Evolutionary conservation across 2,797 vertebrate genomes (phyloP), one percentile per base, ranked within the genome.

Genomic region (Sebastolobus altivelis): DNA sequence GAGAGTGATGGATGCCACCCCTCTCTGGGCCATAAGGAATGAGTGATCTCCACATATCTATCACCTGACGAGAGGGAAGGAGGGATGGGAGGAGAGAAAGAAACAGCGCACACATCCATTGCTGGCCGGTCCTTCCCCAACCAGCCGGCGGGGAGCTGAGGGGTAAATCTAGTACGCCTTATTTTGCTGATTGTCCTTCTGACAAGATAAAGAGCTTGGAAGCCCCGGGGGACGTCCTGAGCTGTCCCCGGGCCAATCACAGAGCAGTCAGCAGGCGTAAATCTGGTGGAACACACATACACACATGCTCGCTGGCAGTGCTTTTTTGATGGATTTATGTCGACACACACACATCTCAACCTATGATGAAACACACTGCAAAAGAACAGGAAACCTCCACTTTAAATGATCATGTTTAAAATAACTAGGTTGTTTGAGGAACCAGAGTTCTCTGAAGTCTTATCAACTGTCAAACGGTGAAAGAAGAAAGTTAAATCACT

Each of bases 11-110:
- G 92, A 96, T 95, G 89, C 82, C 86, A 80, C 74, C 88, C 84
- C 78, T 92, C 91, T 67, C 76, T 76, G 82, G 83, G 82, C 89
- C 81, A 88, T 92, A 93, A 94, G 87, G 85, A 93, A 95, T 94
- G 94, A 94, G 74, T 83, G 89, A 94, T 94, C 86, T 85, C 77
- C 80, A 87, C 85, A 87, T 88, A 95, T 95, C 89, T 85, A 94
- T 95, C 93, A 95, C 80, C 75, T 67, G 75, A 78, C 8, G 75
- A 91, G 86, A 84, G 62, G n/a, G 59, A 60, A 31, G 62, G 62
- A 54, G 74, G 52, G 31, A 67, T 37, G 27, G 11, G 61, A 56
- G 38, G 33, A 61, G 63, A 69, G 46, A 69, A 31, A 37, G 60
- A 72, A 25, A 79, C 5, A 1, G 78, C 49, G 37, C 73, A 81